Evolutionary conservation across 1,140 invertebrate species (phyloP), one percentile per base, ranked within the genome.

Genomic region (Telenomus remus): DNA sequence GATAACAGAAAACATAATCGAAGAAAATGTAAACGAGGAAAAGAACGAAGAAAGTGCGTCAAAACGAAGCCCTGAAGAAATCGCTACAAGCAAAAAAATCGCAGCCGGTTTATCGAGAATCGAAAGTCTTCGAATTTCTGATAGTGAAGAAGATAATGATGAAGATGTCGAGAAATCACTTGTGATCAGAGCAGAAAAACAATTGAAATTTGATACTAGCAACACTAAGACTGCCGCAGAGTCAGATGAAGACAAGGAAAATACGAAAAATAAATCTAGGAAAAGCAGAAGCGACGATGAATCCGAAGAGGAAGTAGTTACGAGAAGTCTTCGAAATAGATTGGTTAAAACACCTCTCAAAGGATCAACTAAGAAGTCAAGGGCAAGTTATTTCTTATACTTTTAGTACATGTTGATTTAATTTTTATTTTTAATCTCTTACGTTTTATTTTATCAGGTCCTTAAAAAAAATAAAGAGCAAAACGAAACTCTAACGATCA

Each of bases 141-240:
- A 77, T n/a, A n/a, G n/a, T 1, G 19, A 27, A 27, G 19, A 27
- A 3, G 19, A 27, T 27, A 27, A 27, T 27, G 19, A 57, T 7
- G 12, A 44, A 19, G 33, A 15, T 7, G 5, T 27, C 16, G 5
- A 35, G n/a, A 0, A 53, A 49, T 8, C 27, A 16, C 2, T 11
- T 1, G 34, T 48, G 1, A 49, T 78, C 16, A 49, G 60, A 7
- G 66, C 49, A 6, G 80, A 78, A 59, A 81, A 39, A 49, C 78
- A 65, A 44, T 37, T 86, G 0, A 35, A 64, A n/a, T 86, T 85
- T 47, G 80, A 84, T 9, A 72, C 68, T 33, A 63, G 49, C 8
- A 8, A 50, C 10, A n/a, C 4, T 10, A 15, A 27, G 12, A 19
- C 16, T 48, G 2, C 8, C 16, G 19, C 7, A 19, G 16, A 48